These are phyloP conservation scores for Artibeus lituratus DNA, from an alignment of 2,797 vertebrate genomes.

Conservation along the genomic window DNA sequence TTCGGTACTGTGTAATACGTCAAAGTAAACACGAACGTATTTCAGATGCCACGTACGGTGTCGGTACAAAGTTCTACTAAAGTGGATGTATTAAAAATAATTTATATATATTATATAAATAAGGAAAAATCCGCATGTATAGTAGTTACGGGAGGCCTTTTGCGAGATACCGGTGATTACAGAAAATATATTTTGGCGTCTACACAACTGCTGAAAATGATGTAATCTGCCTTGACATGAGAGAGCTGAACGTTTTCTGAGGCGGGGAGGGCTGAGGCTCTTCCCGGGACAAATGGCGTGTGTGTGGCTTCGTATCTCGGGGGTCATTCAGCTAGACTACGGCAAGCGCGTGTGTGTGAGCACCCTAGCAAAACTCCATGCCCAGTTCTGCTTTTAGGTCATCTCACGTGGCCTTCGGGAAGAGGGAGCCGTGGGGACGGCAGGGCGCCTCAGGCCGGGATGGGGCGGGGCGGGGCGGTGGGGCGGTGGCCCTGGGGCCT, in stretches of 20 bases:
- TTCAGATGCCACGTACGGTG: conserved; percentile 39
- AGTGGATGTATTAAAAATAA: conserved; percentile 78
- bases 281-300: background rate
- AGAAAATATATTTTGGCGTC: conserved; percentile 71
- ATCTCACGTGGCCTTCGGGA: background rate
- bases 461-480: background rate
- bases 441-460: rapidly evolving
- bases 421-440: background rate
- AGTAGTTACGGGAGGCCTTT: conserved; percentile 60
- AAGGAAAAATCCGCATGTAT: conserved; percentile 61
- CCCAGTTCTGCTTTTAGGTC: conserved; percentile 21
- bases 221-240: conserved; percentile 20
- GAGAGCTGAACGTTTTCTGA: conserved; percentile 44
- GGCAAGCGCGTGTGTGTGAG: background rate
- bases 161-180: conserved; percentile 63
- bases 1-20: background rate
- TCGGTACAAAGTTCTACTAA: conserved; percentile 78
- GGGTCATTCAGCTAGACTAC: background rate
- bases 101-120: conserved; percentile 72
- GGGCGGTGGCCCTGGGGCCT: background rate
- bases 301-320: background rate
- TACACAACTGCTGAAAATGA: conserved; percentile 62
- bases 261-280: background rate
- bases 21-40: conserved; percentile 51
- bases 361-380: conserved; percentile 31